phyloP scores from a whole-genome alignment of 2,113 vertebrate species.

The Reinhardtius hippoglossoides region DNA sequence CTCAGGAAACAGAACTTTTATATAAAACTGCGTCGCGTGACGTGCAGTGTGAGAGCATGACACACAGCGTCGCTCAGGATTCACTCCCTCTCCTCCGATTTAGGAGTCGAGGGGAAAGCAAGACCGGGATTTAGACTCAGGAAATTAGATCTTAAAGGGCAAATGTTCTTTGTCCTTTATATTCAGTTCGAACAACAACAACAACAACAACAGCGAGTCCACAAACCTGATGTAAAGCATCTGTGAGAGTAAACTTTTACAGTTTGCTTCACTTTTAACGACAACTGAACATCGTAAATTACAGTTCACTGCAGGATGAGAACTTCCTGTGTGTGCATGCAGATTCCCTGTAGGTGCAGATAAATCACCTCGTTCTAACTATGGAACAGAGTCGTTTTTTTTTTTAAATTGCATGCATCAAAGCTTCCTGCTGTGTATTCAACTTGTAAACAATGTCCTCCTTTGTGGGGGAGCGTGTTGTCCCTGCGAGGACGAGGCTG shows the following conservation, averaged over 20 bases:
- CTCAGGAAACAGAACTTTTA: constrained; percentile 10
- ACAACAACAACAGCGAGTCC: neutral
- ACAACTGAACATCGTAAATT: no score
- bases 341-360: neutral
- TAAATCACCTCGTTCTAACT: constrained; percentile 18
- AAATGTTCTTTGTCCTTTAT: constrained; percentile 15
- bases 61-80: constrained; percentile 6
- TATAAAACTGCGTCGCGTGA: constrained; percentile 5
- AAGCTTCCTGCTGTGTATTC: neutral
- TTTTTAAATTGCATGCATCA: constrained; percentile 14
- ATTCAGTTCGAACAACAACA: neutral
- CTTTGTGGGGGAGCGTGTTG: constrained; percentile 14
- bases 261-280: no score
- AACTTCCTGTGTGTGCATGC: neutral
- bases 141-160: constrained; percentile 32
- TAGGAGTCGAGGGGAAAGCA: constrained; percentile 19
- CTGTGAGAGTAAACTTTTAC: no score
- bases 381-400: constrained; percentile 1
- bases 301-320: no score
- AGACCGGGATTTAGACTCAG: constrained; percentile 12
- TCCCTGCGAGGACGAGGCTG: neutral
- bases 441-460: constrained; percentile 22
- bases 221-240: neutral
- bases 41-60: neutral
- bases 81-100: constrained; percentile 31